Percentiles rank a stretch among this genome's conserved stretches.
Conservation (phyloP, 2,888 invertebrate genomes). For the Apotomis capreana region DNA sequence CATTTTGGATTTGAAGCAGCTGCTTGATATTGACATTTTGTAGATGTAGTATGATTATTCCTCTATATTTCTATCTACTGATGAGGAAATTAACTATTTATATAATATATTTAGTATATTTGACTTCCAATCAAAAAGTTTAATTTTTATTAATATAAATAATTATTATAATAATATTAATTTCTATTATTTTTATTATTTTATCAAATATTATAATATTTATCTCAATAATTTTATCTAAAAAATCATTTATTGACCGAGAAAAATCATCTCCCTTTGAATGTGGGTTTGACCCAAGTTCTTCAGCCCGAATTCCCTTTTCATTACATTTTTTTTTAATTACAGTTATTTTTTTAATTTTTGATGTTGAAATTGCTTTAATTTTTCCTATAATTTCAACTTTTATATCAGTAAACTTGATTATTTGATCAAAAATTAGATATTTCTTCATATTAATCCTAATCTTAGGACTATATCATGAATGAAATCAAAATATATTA, state of each 20-base stretch:
- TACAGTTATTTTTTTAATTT: conserved; percentile 88
- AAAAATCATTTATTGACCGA: conserved; percentile 83
- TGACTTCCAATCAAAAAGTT: conserved; percentile 88
- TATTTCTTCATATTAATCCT: conserved; percentile 80
- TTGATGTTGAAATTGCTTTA: conserved; percentile 88
- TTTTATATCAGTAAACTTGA: conserved; percentile 62
- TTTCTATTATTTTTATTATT: conserved; percentile 63
- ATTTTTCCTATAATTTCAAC: conserved; percentile 82
- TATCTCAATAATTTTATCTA: conserved; percentile 77
- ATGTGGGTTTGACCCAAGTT: conserved; percentile 74
- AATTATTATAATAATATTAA: conserved; percentile 72
- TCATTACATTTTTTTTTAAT: conserved; percentile 85
- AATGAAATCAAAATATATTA: conserved; percentile 75
- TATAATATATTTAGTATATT: conserved; percentile 88
- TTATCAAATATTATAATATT: conserved; percentile 78
- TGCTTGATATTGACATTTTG: conserved; percentile 75
- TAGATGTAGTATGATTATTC: conserved; percentile 70
- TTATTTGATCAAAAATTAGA: conserved; percentile 61
- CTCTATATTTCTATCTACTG: conserved; percentile 85
- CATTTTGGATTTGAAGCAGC: conserved; percentile 73
- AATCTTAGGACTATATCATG: conserved; percentile 72
- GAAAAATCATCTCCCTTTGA: conserved; percentile 87
- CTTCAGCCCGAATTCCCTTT: conserved; percentile 68
- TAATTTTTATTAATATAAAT: conserved; percentile 84
- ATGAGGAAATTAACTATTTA: conserved; percentile 86